Conservation (phyloP, 2,888 invertebrate species). For the Ennomos quercinarius region DNA sequence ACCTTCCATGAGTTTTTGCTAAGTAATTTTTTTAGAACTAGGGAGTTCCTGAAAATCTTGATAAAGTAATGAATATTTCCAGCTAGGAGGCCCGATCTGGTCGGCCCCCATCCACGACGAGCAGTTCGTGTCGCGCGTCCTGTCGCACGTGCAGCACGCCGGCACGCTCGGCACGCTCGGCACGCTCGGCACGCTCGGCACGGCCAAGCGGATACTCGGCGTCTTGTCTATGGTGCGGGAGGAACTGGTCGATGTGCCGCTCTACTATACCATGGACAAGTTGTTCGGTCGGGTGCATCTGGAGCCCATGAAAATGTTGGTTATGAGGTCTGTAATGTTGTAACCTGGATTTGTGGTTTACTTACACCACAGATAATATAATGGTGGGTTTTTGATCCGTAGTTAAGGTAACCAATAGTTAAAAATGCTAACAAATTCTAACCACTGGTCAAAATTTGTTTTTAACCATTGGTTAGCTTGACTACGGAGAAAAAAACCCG, state of each 20-base stretch:
- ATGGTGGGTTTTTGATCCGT: no score
- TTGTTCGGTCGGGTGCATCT: slow-evolving; percentile 90
- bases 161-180: slow-evolving; percentile 70
- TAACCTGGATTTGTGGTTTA: not conserved
- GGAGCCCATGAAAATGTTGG: slow-evolving; percentile 88
- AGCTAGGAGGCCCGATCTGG: slow-evolving; percentile 98
- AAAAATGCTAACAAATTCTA: no score
- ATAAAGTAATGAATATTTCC: no score
- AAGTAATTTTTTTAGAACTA: no score
- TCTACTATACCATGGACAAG: slow-evolving; percentile 94
- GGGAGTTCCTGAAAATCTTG: no score
- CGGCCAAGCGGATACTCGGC: slow-evolving; percentile 91
- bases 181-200: slow-evolving; percentile 79
- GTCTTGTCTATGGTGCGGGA: slow-evolving; percentile 92
- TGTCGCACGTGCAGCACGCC: slow-evolving; percentile 76
- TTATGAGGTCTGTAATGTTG: slow-evolving; percentile 84
- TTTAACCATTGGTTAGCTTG: no score
- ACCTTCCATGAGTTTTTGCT: no score
- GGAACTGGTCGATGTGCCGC: slow-evolving; percentile 93
- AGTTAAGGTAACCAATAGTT: no score
- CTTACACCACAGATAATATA: not conserved
- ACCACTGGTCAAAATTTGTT: no score
- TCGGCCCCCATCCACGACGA: slow-evolving; percentile 93
- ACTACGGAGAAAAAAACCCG: no score
- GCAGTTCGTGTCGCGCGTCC: slow-evolving; percentile 89